Percentiles rank a stretch among this genome's conserved stretches.
Conservation (phyloP, 2,888 invertebrate species). For the Ornithoptera priamus region DNA sequence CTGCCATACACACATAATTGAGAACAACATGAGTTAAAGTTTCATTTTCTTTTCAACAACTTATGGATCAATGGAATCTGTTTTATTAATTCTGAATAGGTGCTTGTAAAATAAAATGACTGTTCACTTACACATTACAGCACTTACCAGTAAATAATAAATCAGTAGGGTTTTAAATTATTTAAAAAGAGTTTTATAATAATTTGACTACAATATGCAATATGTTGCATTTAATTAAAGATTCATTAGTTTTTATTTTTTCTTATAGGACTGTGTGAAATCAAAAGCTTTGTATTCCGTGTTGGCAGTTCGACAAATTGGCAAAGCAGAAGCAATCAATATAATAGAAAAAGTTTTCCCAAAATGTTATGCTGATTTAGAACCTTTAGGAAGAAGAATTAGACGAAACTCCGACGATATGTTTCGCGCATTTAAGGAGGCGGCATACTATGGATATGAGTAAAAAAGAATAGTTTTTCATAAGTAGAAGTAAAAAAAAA, state of each 20-base stretch:
- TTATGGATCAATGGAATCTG: too few relatives aligned
- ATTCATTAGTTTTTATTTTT: not conserved
- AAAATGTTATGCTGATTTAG: slow-evolving; percentile 94
- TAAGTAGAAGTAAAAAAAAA: slow-evolving; percentile 37
- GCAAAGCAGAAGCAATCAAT: slow-evolving; percentile 84
- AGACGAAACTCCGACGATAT: slow-evolving; percentile 88
- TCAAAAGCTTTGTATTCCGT: slow-evolving; percentile 92
- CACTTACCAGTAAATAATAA: too few relatives aligned
- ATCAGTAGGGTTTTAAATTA: too few relatives aligned
- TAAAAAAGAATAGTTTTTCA: slow-evolving; percentile 33
- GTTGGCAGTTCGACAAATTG: slow-evolving; percentile 88
- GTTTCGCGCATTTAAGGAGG: slow-evolving; percentile 87
- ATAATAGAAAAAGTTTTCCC: slow-evolving; percentile 93
- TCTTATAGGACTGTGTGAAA: slow-evolving; percentile 90
- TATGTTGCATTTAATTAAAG: too few relatives aligned
- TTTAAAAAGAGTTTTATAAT: too few relatives aligned
- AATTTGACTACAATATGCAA: too few relatives aligned
- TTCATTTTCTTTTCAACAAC: too few relatives aligned
- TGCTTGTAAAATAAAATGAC: too few relatives aligned
- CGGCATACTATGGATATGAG: slow-evolving; percentile 88
- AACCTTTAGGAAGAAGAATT: slow-evolving; percentile 91
- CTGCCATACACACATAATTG: too few relatives aligned
- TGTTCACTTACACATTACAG: too few relatives aligned
- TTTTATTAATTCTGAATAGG: too few relatives aligned
- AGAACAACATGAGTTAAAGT: too few relatives aligned